A percentile compares a stretch with the other conserved stretches of the same genome.
phyloP scores from a whole-genome alignment of 2,797 vertebrate species.

The Oreochromis mossambicus region DNA sequence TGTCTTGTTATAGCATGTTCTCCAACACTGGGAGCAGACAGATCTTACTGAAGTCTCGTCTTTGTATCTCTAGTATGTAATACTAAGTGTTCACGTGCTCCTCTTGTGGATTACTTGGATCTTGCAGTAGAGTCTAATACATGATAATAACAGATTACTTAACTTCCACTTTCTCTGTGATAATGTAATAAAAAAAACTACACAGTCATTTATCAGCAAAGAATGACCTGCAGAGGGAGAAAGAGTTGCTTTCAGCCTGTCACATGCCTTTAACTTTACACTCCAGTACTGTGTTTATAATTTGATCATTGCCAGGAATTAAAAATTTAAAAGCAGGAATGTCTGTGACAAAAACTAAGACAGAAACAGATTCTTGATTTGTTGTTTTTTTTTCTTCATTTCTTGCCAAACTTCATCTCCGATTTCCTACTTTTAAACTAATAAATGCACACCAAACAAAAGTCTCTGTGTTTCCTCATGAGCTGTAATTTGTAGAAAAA shows the following conservation, averaged over 20 bases:
- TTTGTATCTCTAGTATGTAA: not conserved
- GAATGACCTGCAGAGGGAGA: conserved; percentile 28
- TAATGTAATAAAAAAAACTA: conserved; percentile 3
- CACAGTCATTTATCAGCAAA: conserved; percentile 8
- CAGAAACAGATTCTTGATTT: not conserved
- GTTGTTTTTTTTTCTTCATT: not conserved
- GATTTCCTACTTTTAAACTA: not conserved
- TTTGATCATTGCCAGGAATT: not conserved
- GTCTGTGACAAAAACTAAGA: not conserved
- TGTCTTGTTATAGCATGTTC: conserved; percentile 53
- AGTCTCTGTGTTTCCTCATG: not conserved
- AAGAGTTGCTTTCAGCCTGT: not conserved
- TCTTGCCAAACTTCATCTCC: conserved; percentile 16
- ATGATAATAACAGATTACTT: conserved; percentile 22
- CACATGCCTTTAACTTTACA: not conserved
- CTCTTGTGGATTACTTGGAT: conserved; percentile 6
- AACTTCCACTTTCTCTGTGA: not conserved
- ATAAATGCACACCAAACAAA: conserved; percentile 18
- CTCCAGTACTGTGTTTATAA: not conserved
- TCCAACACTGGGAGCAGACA: conserved; percentile 8
- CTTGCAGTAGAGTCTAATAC: not conserved
- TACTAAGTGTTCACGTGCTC: not conserved
- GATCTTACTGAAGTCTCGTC: conserved; percentile 3
- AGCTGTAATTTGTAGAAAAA: not conserved
- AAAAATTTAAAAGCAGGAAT: not conserved